These are phyloP conservation scores for Myodes glareolus DNA, from an alignment of 2,113 vertebrate genomes.

Conservation along the genomic window DNA sequence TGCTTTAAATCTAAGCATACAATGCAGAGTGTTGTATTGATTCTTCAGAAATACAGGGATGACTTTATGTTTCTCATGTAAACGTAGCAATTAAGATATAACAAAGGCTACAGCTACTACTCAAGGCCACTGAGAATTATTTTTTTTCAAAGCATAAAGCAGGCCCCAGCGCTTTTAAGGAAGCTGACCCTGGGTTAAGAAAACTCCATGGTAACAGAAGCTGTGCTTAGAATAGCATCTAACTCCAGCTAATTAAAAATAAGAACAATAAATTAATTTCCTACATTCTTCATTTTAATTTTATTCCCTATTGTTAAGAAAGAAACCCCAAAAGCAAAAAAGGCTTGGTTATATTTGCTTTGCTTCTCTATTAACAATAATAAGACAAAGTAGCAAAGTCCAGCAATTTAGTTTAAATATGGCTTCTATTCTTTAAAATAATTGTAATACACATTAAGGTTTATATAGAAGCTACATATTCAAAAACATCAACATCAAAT, in stretches of 20 bases:
- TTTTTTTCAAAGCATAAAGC: slow-evolving; percentile 54
- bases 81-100: slow-evolving; percentile 1
- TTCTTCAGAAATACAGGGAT: slow-evolving; percentile 6
- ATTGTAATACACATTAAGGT: slow-evolving; percentile 38
- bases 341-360: slow-evolving; percentile 6
- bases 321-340: slow-evolving; percentile 45
- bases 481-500: slow-evolving; percentile 37
- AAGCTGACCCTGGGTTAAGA: slow-evolving; percentile 53
- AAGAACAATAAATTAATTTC: slow-evolving; percentile 28
- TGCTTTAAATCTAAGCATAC: slow-evolving; percentile 35
- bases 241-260: slow-evolving; percentile 18
- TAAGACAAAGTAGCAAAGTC: slow-evolving; percentile 19
- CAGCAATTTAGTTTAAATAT: slow-evolving; percentile 37
- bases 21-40: slow-evolving; percentile 17
- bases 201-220: slow-evolving; percentile 46
- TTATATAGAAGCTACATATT: slow-evolving; percentile 21
- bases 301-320: slow-evolving; percentile 36
- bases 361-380: slow-evolving; percentile 32
- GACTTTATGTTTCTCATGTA: slow-evolving; percentile 6
- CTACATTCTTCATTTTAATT: slow-evolving; percentile 10
- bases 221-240: background rate
- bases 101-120: background rate
- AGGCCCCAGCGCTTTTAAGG: background rate
- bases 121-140: slow-evolving; percentile 21
- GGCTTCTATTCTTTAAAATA: slow-evolving; percentile 40